Percentiles rank a stretch among this genome's conserved stretches.
Conservation (phyloP, 2,888 invertebrate genomes). For the Crossocerus cetratus region DNA sequence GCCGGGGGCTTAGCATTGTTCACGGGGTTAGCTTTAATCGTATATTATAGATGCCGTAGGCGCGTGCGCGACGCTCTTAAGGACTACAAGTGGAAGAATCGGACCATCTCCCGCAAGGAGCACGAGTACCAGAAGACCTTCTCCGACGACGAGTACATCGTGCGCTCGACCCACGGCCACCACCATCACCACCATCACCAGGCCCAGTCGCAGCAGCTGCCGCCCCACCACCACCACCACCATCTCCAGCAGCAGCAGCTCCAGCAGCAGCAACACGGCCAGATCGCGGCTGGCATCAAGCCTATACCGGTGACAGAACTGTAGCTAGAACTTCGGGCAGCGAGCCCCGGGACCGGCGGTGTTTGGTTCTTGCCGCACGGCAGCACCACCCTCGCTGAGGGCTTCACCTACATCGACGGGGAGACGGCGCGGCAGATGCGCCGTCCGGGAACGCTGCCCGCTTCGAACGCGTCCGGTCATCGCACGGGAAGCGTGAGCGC, state of each 20-base stretch:
- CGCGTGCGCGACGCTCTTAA: constrained; percentile 89
- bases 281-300: constrained; percentile 76
- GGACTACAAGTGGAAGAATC: constrained; percentile 89
- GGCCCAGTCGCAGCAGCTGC: constrained; percentile 72
- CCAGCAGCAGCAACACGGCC: constrained; percentile 75
- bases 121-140: constrained; percentile 94
- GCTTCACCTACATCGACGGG: constrained; percentile 87
- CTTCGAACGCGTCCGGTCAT: constrained; percentile 48
- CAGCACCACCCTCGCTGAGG: constrained; percentile 83
- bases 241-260: constrained; percentile 66
- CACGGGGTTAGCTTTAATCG: constrained; percentile 84
- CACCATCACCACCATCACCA: constrained; percentile 78
- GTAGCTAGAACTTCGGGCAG: constrained; percentile 97
- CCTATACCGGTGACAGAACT: constrained; percentile 94
- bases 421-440: constrained; percentile 81
- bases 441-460: constrained; percentile 75
- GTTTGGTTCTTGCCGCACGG: constrained; percentile 85
- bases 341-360: constrained; percentile 82
- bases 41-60: constrained; percentile 87
- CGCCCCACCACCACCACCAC: constrained; percentile 74
- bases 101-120: constrained; percentile 86
- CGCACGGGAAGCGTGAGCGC: constrained; percentile 27
- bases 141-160: constrained; percentile 91
- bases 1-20: constrained; percentile 86
- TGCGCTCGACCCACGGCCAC: constrained; percentile 81